phyloP scores from a whole-genome alignment of 2,113 vertebrate genomes.

The Muscicapa adusta region DNA sequence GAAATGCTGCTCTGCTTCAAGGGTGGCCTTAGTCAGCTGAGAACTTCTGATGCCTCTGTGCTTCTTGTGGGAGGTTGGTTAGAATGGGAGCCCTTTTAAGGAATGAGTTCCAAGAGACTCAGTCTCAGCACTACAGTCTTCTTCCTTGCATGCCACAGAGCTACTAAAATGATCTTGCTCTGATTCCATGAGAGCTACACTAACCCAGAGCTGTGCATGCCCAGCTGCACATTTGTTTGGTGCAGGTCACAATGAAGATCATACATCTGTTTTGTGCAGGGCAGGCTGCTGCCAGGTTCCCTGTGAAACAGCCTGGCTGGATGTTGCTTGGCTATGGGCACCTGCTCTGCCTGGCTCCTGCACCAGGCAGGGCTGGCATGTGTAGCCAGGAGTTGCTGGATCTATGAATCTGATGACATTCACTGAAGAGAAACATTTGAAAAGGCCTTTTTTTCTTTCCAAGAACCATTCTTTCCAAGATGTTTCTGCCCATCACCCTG shows the following conservation, averaged over 20 bases:
- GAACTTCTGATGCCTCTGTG: neutral
- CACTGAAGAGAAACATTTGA: neutral
- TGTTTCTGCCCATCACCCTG: neutral
- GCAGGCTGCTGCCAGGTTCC: neutral
- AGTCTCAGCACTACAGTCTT: neutral
- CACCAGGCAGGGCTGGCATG: rapidly evolving
- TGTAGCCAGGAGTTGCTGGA: neutral
- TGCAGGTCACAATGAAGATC: rapidly evolving
- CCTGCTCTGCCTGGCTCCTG: neutral
- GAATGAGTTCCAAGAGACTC: neutral
- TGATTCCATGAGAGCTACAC: rapidly evolving
- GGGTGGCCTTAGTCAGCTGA: neutral
- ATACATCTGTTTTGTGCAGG: neutral
- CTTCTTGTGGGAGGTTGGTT: neutral
- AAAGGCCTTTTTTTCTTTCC: neutral
- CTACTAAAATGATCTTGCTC: neutral
- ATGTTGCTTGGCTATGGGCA: neutral
- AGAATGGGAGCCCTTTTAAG: neutral
- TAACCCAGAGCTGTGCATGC: neutral
- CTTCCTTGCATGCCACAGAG: neutral
- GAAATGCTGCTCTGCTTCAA: neutral
- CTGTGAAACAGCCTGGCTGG: neutral
- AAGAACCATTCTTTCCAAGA: neutral
- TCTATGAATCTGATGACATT: neutral
- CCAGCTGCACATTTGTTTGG: neutral